phyloP scores from a whole-genome alignment of 2,113 vertebrate genomes.

The Pycnonotus jocosus region DNA sequence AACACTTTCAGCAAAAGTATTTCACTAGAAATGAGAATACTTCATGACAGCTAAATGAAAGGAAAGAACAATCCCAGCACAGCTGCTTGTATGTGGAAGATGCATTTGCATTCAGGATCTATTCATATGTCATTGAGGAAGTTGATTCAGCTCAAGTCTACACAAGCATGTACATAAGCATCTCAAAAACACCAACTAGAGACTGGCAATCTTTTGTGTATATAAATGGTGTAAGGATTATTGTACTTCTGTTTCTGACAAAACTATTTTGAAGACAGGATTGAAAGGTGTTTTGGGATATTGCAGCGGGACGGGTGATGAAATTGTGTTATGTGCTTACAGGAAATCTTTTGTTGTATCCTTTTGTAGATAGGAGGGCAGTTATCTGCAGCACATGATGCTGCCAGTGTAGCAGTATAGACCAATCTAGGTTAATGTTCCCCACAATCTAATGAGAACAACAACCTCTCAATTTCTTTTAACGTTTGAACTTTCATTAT shows the following conservation, averaged over 20 bases:
- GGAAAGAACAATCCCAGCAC: neutral
- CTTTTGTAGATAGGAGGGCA: neutral
- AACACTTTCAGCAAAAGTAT: neutral
- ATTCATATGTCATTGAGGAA: neutral
- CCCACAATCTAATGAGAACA: neutral
- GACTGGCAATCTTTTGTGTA: neutral
- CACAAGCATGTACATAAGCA: neutral
- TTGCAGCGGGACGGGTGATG: neutral
- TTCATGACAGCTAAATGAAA: neutral
- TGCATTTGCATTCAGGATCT: neutral
- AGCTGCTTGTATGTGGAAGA: neutral
- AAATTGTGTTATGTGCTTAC: neutral
- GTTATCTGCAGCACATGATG: neutral
- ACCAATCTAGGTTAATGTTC: neutral
- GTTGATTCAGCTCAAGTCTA: neutral
- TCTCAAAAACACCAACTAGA: neutral
- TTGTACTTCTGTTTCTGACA: neutral
- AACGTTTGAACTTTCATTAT: constrained; percentile 14
- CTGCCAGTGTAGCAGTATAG: neutral
- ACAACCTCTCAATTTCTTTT: neutral
- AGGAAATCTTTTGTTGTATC: neutral
- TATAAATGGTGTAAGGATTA: neutral
- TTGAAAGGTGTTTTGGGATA: neutral
- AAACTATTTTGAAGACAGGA: neutral
- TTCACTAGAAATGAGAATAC: neutral